These are phyloP conservation scores for Pristionchus fissidentatus DNA, from an alignment of 2,888 invertebrate genomes.

Conservation along the genomic window DNA sequence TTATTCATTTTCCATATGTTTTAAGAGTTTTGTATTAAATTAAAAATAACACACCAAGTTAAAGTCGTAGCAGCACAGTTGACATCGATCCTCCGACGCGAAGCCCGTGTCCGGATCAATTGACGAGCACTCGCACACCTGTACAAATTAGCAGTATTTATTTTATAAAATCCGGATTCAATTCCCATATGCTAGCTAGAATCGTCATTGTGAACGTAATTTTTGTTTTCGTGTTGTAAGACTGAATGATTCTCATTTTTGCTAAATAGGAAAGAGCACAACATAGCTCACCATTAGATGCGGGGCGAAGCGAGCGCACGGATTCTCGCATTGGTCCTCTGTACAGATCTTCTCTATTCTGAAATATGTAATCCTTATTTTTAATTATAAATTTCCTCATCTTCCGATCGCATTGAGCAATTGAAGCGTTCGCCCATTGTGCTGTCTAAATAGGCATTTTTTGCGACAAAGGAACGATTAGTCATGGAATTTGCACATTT, in stretches of 20 bases:
- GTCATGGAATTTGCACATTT: too few species aligned
- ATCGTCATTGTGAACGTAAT: too few species aligned
- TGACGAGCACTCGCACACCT: conserved; percentile 72
- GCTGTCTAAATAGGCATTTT: not conserved
- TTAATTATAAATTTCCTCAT: too few species aligned
- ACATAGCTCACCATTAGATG: conserved; percentile 70
- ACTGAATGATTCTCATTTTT: not conserved
- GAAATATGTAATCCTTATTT: conserved; percentile 50
- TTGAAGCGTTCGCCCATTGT: not conserved
- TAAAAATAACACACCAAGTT: conserved; percentile 63
- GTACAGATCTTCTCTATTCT: conserved; percentile 75
- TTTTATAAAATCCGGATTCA: not conserved
- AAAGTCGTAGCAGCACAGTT: conserved; percentile 75
- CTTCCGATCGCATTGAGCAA: too few species aligned
- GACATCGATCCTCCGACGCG: conserved; percentile 75
- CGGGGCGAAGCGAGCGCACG: conserved; percentile 72
- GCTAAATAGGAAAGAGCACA: not conserved
- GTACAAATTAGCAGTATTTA: not conserved
- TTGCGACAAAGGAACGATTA: too few species aligned
- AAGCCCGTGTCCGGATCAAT: conserved; percentile 75
- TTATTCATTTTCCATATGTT: not conserved
- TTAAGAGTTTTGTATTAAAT: not conserved
- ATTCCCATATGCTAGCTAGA: too few species aligned
- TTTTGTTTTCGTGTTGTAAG: too few species aligned
- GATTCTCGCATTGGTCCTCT: conserved; percentile 75